A percentile compares a stretch with the other conserved stretches of the same genome.
Conservation (phyloP, 2,888 invertebrate genomes). For the Orchesellides sinensis region DNA sequence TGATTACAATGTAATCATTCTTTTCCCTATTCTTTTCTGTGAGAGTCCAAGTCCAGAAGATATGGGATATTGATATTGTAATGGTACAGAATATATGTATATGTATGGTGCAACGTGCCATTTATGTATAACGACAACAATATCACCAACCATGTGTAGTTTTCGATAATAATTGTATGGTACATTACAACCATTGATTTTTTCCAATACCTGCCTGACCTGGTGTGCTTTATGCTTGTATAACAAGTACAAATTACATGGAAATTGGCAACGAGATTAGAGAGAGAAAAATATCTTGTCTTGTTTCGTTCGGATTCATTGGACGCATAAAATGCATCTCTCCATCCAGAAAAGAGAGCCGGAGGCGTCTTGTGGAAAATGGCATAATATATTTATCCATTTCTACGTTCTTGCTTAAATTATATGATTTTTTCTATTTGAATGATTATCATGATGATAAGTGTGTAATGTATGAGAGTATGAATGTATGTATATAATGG, state of each 20-base stretch:
- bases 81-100: no score
- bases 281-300: conserved; percentile 22
- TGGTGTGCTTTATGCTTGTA: background rate
- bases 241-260: conserved; percentile 49
- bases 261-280: conserved; percentile 41
- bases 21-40: conserved; percentile 14
- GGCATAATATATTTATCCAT: background rate
- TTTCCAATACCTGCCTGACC: background rate
- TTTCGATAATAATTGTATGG: conserved; percentile 45
- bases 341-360: background rate
- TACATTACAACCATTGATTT: background rate
- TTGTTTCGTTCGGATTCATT: conserved; percentile 1
- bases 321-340: conserved; percentile 10
- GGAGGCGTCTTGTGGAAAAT: conserved; percentile 9
- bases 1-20: conserved; percentile 62
- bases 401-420: no score
- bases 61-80: conserved; percentile 1
- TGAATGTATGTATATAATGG: background rate
- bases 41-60: no score
- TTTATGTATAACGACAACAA: conserved; percentile 63
- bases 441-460: conserved; percentile 42
- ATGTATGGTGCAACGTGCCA: conserved; percentile 65
- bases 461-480: background rate
- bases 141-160: conserved; percentile 32
- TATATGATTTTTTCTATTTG: conserved; percentile 31